Conservation (phyloP, 1,140 invertebrate species). For the Sminthurinus signatus region DNA sequence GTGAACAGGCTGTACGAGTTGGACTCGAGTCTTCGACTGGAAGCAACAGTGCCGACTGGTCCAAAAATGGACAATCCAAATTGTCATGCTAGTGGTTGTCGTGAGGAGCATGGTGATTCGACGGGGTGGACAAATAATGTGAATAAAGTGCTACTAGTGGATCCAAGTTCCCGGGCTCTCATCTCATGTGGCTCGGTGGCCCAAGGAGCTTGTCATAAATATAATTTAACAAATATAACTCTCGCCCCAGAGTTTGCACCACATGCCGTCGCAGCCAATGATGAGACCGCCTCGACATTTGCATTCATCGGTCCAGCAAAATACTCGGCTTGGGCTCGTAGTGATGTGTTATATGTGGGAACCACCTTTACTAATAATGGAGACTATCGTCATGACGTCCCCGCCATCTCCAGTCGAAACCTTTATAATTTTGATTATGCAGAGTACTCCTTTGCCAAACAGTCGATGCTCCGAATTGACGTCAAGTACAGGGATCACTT, state of each 20-base stretch:
- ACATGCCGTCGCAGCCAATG: constrained; percentile 79
- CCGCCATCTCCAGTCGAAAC: constrained; percentile 80
- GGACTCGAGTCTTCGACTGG: constrained; percentile 61
- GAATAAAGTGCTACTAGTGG: constrained; percentile 86
- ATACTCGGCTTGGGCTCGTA: constrained; percentile 64
- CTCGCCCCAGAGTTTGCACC: constrained; percentile 65
- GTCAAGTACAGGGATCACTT: constrained; percentile 92
- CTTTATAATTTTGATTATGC: constrained; percentile 69
- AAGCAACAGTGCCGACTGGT: constrained; percentile 62
- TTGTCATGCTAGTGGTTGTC: constrained; percentile 66
- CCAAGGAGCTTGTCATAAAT: constrained; percentile 82
- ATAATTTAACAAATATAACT: constrained; percentile 73
- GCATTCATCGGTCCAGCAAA: constrained; percentile 89
- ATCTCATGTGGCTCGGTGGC: constrained; percentile 81
- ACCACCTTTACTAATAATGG: constrained; percentile 89
- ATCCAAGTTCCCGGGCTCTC: constrained; percentile 68
- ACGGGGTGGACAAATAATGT: constrained; percentile 64
- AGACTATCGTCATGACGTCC: constrained; percentile 87
- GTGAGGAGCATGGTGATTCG: constrained; percentile 53
- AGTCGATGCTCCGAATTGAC: constrained; percentile 82
- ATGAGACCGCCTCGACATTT: constrained; percentile 81
- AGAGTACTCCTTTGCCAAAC: constrained; percentile 76
- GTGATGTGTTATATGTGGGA: constrained; percentile 85
- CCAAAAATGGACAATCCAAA: constrained; percentile 76
- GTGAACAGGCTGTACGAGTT: constrained; percentile 78